Base-by-base conservation (phyloP, 2,888 invertebrate species). In the Sinhomidia bicolor region DNA sequence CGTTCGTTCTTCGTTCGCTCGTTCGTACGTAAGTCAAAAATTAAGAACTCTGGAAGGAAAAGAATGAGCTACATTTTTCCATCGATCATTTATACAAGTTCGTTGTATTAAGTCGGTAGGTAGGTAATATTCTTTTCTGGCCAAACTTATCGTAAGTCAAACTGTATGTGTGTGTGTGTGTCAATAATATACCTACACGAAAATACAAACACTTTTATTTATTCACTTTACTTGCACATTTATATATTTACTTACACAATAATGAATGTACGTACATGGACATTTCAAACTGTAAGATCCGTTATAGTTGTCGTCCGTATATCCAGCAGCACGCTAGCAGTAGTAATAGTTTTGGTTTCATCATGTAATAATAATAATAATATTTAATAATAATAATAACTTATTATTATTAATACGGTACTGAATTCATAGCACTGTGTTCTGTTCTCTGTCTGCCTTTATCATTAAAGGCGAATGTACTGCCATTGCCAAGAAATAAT, bases 401-500 rank as follows among this genome's bases (percentile, higher is more conserved):
- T n/a, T n/a, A n/a, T n/a, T n/a, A n/a, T n/a, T n/a, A n/a, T n/a
- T n/a, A n/a, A n/a, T n/a, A n/a, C n/a, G n/a, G n/a, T n/a, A n/a
- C n/a, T n/a, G n/a, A n/a, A n/a, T n/a, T n/a, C n/a, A 36, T 36
- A 36, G 7, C 3, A 36, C 36, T 36, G 36, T 36, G 36, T n/a
- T n/a, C 44, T 44, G 10, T 12, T 1, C 44, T 1, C n/a, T 14
- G 51, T 51, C n/a, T 51, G 51, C n/a, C n/a, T 51, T 51, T n/a
- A 51, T n/a, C 51, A 36, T 36, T 36, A 36, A 7, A 51, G 51
- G 51, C n/a, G 51, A 51, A n/a, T 14, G 14, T 51, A 51, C 51
- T 51, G 51, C n/a, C n/a, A 51, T n/a, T 51, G 51, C n/a, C n/a
- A 51, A 51, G 51, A 51, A 51, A 51, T 51, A 51, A 51, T 51